Conservation (phyloP, 2,888 invertebrate species). For the Coleophora deauratella region DNA sequence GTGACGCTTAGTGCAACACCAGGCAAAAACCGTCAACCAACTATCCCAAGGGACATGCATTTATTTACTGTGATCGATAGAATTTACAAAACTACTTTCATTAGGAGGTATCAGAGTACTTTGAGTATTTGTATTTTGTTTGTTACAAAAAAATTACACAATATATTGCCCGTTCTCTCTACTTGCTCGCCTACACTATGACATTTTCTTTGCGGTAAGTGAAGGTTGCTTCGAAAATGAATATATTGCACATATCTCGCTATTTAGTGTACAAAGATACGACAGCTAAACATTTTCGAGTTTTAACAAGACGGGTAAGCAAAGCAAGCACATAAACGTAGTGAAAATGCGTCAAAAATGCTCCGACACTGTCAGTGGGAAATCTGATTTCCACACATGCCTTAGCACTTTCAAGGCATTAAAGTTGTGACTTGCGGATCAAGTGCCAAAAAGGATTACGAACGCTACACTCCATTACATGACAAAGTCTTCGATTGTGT, state of each 20-base stretch:
- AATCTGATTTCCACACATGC: conserved; percentile 49
- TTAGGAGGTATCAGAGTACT: conserved; percentile 37
- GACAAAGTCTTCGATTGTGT: conserved; percentile 11
- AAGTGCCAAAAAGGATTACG: conserved; percentile 10
- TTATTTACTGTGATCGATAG: conserved; percentile 5
- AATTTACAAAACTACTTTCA: conserved; percentile 32
- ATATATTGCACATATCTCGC: conserved; percentile 28
- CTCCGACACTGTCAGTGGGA: conserved; percentile 28
- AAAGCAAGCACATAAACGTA: too few relatives aligned
- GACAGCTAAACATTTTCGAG: conserved; percentile 20
- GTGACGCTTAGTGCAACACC: too few relatives aligned
- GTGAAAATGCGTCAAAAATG: conserved; percentile 37
- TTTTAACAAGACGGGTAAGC: too few relatives aligned
- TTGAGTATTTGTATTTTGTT: conserved; percentile 70
- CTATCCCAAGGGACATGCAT: conserved; percentile 20
- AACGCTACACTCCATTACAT: conserved; percentile 1
- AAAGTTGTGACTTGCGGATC: conserved; percentile 29
- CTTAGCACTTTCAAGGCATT: conserved; percentile 36
- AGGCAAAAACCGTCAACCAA: too few relatives aligned
- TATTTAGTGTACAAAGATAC: conserved; percentile 23
- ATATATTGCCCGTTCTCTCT: too few relatives aligned
- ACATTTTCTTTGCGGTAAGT: neutral
- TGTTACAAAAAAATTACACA: too few relatives aligned
- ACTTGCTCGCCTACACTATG: neutral
- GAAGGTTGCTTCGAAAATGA: neutral